Evolutionary conservation across 2,797 vertebrate species (phyloP).

Genomic region (Apodemus agrarius): DNA sequence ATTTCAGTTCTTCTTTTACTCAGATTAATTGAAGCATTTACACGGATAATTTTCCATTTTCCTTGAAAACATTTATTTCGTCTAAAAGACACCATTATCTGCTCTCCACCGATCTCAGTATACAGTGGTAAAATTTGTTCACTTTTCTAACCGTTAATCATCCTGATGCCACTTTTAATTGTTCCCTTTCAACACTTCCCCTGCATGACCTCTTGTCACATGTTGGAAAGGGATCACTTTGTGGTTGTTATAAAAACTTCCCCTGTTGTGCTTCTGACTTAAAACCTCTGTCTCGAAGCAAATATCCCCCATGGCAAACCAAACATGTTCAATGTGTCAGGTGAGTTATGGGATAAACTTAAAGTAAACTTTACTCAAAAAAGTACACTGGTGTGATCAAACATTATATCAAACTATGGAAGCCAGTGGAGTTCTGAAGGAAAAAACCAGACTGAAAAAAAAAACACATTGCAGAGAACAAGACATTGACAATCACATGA

Average conservation of each 20-base stretch:
- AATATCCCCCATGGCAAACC: neutral
- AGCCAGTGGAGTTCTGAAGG: neutral
- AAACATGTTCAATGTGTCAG: neutral
- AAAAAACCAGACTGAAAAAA: neutral
- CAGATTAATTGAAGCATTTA: neutral
- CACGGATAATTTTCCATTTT: neutral
- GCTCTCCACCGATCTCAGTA: neutral
- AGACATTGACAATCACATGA: neutral
- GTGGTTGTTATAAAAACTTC: neutral
- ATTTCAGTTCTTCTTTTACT: constrained; percentile 7
- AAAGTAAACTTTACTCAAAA: constrained; percentile 43
- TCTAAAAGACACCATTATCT: neutral
- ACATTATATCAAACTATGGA: constrained; percentile 33
- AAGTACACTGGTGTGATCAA: neutral
- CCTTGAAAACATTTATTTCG: neutral
- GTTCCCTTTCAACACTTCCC: neutral
- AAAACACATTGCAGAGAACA: neutral
- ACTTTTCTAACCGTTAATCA: constrained; percentile 11
- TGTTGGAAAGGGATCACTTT: neutral
- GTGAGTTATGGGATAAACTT: neutral
- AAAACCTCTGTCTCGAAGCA: neutral
- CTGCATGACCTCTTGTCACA: neutral
- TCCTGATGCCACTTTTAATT: neutral
- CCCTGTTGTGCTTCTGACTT: neutral
- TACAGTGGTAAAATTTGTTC: neutral